These are phyloP conservation scores for Sminthurinus signatus DNA, from an alignment of 1,140 invertebrate genomes.

Conservation along the genomic window DNA sequence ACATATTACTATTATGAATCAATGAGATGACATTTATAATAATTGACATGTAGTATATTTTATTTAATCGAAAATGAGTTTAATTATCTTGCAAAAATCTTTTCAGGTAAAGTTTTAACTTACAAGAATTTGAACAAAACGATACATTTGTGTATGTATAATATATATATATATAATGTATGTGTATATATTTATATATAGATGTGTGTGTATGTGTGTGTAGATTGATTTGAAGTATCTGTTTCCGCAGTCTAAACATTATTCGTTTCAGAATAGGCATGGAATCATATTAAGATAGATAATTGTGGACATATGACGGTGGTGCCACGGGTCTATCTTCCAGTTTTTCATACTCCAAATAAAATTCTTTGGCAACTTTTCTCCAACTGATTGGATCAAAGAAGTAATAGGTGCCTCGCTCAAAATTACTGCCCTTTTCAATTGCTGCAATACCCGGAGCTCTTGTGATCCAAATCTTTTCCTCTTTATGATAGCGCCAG, in stretches of 20 bases:
- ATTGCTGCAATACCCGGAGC: slow-evolving; percentile 84
- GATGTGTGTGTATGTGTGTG: too few species aligned
- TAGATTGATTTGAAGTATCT: slow-evolving; percentile 13
- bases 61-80: slow-evolving; percentile 17
- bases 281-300: slow-evolving; percentile 29
- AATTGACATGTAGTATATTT: too few species aligned
- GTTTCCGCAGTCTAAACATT: slow-evolving; percentile 5
- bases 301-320: slow-evolving; percentile 33
- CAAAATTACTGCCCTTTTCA: slow-evolving; percentile 91
- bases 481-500: slow-evolving; percentile 98
- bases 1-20: too few species aligned
- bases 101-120: slow-evolving; percentile 21
- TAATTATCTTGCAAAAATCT: slow-evolving; percentile 20
- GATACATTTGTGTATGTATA: slow-evolving; percentile 11
- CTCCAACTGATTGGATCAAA: slow-evolving; percentile 97
- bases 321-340: slow-evolving; percentile 68
- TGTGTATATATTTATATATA: too few species aligned
- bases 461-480: slow-evolving; percentile 98
- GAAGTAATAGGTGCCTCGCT: slow-evolving; percentile 97
- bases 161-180: too few species aligned
- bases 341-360: slow-evolving; percentile 94
- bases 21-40: too few species aligned
- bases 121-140: slow-evolving; percentile 21
- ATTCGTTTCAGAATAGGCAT: slow-evolving; percentile 18
- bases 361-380: slow-evolving; percentile 92